A percentile compares a stretch with the other conserved stretches of the same genome.
These are phyloP conservation scores for Brienomyrus brachyistius DNA, from an alignment of 2,113 vertebrate genomes.

Conservation along the genomic window DNA sequence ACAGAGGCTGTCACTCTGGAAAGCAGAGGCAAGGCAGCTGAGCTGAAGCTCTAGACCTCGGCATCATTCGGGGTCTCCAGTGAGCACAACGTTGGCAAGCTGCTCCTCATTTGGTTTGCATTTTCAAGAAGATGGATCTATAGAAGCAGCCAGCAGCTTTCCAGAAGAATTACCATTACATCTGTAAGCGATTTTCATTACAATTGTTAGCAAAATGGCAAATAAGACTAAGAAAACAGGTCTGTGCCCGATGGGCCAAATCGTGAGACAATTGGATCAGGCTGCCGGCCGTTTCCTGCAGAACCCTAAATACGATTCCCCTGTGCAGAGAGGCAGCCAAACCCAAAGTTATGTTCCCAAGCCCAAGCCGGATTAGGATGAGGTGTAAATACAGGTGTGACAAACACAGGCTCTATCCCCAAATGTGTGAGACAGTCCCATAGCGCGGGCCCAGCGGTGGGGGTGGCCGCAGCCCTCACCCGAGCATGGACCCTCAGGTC, in stretches of 20 bases:
- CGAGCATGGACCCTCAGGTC: slow-evolving; percentile 51
- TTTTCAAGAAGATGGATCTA: not conserved
- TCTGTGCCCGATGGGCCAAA: not conserved
- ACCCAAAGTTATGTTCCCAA: not conserved
- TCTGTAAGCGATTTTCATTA: slow-evolving; percentile 1
- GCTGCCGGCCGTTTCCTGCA: not conserved
- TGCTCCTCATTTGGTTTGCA: not conserved
- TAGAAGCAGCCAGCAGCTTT: not conserved
- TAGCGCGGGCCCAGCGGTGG: slow-evolving; percentile 3
- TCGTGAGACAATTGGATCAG: not conserved
- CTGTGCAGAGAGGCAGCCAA: not conserved
- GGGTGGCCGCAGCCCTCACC: slow-evolving; percentile 34
- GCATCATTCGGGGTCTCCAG: not conserved
- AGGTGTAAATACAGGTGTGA: slow-evolving; percentile 6
- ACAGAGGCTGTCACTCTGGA: not conserved
- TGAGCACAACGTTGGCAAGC: not conserved
- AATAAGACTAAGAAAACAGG: not conserved
- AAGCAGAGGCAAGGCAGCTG: not conserved
- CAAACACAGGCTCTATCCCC: not conserved
- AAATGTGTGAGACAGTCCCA: slow-evolving; percentile 1
- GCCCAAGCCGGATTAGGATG: not conserved
- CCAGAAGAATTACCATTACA: slow-evolving; percentile 2
- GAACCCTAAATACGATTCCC: not conserved
- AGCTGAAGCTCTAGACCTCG: not conserved
- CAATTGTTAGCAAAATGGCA: not conserved